phyloP scores from a whole-genome alignment of 1,140 invertebrate genomes.

The Tetramorium simillimum region DNA sequence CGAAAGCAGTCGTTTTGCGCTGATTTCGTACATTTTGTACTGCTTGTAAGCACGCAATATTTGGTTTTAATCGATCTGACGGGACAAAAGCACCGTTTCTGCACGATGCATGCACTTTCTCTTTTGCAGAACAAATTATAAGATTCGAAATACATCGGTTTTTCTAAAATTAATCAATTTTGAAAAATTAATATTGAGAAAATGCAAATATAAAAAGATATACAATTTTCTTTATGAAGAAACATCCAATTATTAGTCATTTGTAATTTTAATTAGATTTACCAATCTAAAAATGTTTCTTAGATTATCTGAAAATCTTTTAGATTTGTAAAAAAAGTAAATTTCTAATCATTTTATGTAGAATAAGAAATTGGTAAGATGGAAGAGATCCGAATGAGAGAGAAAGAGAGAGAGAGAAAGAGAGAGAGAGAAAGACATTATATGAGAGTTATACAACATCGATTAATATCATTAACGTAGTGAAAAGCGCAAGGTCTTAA shows the following conservation, averaged over 20 bases:
- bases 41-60: conserved; percentile 41
- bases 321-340: background rate
- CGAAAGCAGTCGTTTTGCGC: conserved; percentile 23
- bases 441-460: background rate
- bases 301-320: too few relatives aligned
- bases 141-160: background rate
- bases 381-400: background rate
- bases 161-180: background rate
- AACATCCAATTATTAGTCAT: background rate
- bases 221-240: background rate
- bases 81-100: background rate
- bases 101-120: background rate
- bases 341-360: background rate
- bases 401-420: too few relatives aligned
- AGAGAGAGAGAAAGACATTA: background rate
- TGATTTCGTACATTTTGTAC: conserved; percentile 41
- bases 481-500: conserved; percentile 26
- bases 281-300: too few relatives aligned
- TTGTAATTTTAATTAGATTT: too few relatives aligned
- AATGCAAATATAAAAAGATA: background rate
- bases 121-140: background rate
- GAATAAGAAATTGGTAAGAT: background rate
- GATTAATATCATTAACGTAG: background rate
- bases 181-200: background rate
- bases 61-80: conserved; percentile 30